Evolutionary conservation across 2,797 vertebrate species (phyloP), one percentile per base, ranked within the genome.

Genomic region (Alca torda): DNA sequence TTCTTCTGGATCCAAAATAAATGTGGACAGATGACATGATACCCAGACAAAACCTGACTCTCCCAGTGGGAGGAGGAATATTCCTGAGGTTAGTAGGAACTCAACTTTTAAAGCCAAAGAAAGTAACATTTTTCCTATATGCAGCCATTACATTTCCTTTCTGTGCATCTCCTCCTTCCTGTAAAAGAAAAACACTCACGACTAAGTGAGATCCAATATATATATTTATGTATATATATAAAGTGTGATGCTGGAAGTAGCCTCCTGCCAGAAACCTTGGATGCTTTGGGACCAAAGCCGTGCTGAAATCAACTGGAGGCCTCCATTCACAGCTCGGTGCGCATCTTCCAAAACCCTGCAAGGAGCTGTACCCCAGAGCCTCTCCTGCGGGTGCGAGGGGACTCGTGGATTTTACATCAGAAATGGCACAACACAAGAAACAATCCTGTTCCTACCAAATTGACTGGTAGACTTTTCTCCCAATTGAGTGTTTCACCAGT

Each of bases 1-100:
- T 95, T 91, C 70, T 94, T 48, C 84, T 74, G 69, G 74, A 88
- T 97, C 75, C 79, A 96, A 96, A 96, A 96, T 23, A 72, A 97
- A 97, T 93, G 84, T 37, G 83, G 94, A 96, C 93, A 96, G 93
- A 95, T 92, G 94, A 96, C 95, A 97, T 85, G 93, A 96, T 96
- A 96, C 81, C 70, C 94, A 96, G 96, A 96, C 94, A 97, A 95
- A 97, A 97, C 53, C 19, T 63, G 93, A 96, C 53, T 84, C 93
- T 94, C 94, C 95, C 96, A 79, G 53, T 41, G 95, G 95, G 87
- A 95, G 72, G 21, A 93, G 64, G 87, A 93, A 91, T 96, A 94
- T 92, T 96, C 78, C 92, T 93, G 83, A 94, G 90, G 94, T 96
- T 95, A 95, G 48, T 72, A 87, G 50, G 79, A 96, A 85, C 60